A percentile compares a stretch with the other conserved stretches of the same genome.
These are phyloP conservation scores for Nannoperca australis DNA, from an alignment of 2,797 vertebrate species.

Conservation along the genomic window DNA sequence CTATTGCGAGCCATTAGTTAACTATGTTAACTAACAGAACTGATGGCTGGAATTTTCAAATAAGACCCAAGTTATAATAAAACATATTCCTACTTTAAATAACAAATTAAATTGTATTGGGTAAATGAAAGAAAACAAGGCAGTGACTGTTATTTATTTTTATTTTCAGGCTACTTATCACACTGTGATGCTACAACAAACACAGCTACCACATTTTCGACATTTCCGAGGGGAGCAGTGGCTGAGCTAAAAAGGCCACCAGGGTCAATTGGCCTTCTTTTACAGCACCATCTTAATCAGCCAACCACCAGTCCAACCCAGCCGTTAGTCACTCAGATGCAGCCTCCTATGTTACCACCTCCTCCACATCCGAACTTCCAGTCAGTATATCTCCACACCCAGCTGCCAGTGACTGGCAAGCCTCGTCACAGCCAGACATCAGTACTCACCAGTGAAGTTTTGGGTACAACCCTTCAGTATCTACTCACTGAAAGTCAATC, in stretches of 20 bases:
- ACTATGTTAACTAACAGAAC: not conserved
- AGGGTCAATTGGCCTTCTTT: constrained; percentile 7
- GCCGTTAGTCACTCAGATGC: constrained; percentile 62
- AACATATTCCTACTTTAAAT: not conserved
- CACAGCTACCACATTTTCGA: not conserved
- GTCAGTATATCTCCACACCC: constrained; percentile 36
- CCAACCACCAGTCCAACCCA: constrained; percentile 45
- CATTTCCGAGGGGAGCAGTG: constrained; percentile 26
- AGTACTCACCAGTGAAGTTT: not conserved
- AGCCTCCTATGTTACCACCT: constrained; percentile 62
- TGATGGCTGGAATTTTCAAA: not conserved
- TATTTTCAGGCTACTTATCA: constrained; percentile 59
- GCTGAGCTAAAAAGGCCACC: constrained; percentile 25
- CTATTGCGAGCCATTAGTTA: not conserved
- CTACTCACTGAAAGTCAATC: constrained; percentile 16
- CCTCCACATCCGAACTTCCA: constrained; percentile 60
- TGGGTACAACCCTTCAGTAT: constrained; percentile 25
- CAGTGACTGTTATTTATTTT: not conserved
- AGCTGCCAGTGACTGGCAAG: constrained; percentile 16
- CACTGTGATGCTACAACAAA: constrained; percentile 27
- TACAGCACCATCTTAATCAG: constrained; percentile 29
- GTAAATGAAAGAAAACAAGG: not conserved
- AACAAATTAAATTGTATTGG: not conserved
- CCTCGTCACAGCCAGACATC: constrained; percentile 28
- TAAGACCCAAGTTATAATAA: not conserved